phyloP scores from a whole-genome alignment of 2,113 vertebrate genomes.

The Hydrolagus affinis region DNA sequence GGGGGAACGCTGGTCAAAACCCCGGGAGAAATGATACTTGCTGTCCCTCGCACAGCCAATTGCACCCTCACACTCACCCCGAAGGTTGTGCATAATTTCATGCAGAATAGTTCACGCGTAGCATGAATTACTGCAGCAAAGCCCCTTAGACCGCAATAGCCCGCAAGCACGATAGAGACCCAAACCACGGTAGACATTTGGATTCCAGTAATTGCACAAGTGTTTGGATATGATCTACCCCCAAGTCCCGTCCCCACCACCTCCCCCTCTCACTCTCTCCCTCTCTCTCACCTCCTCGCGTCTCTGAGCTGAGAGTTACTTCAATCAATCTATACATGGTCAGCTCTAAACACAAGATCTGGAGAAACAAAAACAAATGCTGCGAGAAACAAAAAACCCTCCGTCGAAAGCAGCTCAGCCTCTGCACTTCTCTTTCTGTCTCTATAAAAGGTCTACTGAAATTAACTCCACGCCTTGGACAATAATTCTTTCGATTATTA shows the following conservation, averaged over 20 bases:
- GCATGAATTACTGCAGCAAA: not conserved
- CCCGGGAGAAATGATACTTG: no score
- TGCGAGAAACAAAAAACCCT: no score
- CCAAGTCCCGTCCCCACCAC: no score
- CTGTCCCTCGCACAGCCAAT: not conserved
- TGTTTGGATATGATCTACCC: no score
- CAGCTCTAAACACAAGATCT: not conserved
- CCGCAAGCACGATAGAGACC: not conserved
- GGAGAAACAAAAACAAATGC: not conserved
- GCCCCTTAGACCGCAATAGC: not conserved
- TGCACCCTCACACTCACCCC: not conserved
- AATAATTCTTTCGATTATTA: constrained; percentile 28
- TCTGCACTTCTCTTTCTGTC: no score
- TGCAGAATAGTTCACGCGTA: not conserved
- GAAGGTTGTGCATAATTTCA: no score
- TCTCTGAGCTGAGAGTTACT: not conserved
- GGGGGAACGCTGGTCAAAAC: no score
- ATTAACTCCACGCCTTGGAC: not conserved
- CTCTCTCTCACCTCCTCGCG: not conserved
- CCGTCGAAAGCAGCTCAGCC: no score
- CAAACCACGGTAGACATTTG: not conserved
- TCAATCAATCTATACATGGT: not conserved
- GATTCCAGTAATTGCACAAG: no score
- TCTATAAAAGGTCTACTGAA: no score
- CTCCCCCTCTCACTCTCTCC: no score